Evolutionary conservation across 2,113 vertebrate genomes (phyloP).

Genomic region (Hydrochoerus hydrochaeris): DNA sequence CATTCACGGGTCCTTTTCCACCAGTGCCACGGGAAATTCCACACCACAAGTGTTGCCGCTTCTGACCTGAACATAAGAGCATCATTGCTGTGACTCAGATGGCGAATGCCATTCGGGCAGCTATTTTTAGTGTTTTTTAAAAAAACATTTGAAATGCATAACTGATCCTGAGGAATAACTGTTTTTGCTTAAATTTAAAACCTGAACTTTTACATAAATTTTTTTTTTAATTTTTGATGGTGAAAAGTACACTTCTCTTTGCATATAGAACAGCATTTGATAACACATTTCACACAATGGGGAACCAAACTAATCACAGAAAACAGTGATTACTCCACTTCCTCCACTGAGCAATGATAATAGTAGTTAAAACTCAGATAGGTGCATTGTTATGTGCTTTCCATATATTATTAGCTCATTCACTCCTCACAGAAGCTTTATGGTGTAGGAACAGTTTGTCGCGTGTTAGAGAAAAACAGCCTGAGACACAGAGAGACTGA

Average conservation of each 20-base stretch:
- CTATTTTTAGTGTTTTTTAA: conserved; percentile 8
- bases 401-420: background rate
- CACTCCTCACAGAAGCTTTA: background rate
- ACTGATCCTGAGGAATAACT: conserved; percentile 7
- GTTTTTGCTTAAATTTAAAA: conserved; percentile 38
- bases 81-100: background rate
- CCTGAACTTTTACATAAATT: conserved; percentile 10
- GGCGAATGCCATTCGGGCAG: background rate
- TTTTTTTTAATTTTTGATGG: background rate
- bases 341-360: background rate
- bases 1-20: background rate
- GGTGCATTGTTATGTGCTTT: background rate
- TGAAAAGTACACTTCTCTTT: background rate
- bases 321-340: background rate
- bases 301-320: conserved; percentile 27
- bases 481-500: background rate
- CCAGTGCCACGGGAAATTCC: conserved; percentile 65
- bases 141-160: conserved; percentile 14
- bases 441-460: background rate
- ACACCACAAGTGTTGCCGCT: conserved; percentile 2
- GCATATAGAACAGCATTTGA: background rate
- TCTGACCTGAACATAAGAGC: background rate
- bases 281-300: background rate
- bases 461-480: conserved; percentile 14
- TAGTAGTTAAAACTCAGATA: background rate